These are phyloP conservation scores for Sorex maritimensis DNA, from an alignment of 2,797 vertebrate species.

Conservation along the genomic window DNA sequence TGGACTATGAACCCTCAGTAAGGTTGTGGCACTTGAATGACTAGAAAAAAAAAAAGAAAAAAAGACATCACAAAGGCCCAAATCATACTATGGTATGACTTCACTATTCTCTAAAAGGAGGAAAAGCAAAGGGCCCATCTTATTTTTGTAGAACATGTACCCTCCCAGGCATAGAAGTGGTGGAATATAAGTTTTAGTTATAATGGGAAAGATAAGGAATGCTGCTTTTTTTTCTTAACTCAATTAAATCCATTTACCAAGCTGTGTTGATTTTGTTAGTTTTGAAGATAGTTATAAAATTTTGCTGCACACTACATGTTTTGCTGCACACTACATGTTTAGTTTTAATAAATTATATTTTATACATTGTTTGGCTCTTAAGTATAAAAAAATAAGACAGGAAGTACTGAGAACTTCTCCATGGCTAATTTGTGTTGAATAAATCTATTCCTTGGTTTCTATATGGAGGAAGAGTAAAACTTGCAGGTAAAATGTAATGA, in stretches of 20 bases:
- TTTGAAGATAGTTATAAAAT: constrained; percentile 73
- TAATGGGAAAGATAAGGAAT: too few relatives aligned
- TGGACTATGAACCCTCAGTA: too few relatives aligned
- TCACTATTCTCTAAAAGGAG: too few relatives aligned
- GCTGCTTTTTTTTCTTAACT: too few relatives aligned
- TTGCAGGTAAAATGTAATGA: not conserved
- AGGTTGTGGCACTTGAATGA: too few relatives aligned
- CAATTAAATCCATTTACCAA: constrained; percentile 58
- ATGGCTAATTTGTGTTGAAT: constrained; percentile 54
- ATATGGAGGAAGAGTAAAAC: not conserved
- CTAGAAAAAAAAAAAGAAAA: too few relatives aligned
- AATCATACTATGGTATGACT: too few relatives aligned
- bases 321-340: not conserved
- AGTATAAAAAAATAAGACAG: constrained; percentile 73
- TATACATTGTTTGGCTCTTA: constrained; percentile 60
- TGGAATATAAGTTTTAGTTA: too few relatives aligned
- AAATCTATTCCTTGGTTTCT: constrained; percentile 57
- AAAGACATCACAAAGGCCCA: too few relatives aligned
- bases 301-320: constrained; percentile 24
- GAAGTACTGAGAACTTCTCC: constrained; percentile 70
- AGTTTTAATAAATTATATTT: constrained; percentile 73
- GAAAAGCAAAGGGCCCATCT: too few relatives aligned
- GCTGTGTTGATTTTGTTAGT: constrained; percentile 55
- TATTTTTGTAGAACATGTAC: too few relatives aligned
- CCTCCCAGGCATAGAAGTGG: too few relatives aligned